Base-by-base conservation (phyloP, 2,888 invertebrate species). In the Marasmarcha lunaedactyla region DNA sequence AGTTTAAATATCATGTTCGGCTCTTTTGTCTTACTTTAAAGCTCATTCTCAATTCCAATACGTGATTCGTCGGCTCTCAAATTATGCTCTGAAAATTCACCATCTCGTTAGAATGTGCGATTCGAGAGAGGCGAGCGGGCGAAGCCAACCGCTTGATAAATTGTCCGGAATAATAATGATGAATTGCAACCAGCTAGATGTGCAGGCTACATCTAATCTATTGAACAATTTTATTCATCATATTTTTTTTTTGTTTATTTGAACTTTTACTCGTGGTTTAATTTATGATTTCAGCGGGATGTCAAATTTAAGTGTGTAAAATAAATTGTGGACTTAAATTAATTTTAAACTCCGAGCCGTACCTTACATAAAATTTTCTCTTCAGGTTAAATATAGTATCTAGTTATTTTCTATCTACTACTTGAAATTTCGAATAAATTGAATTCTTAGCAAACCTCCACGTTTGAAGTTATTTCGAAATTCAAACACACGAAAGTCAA, bases 151-250 rank as follows among this genome's bases (percentile, higher is more conserved):
- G 78, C 78, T 79, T 81, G 83, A 83, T 81, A 83, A 83, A 83
- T 83, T 79, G 83, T 78, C 79, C 77, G 83, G 83, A 83, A 83
- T 83, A 83, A 83, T 81, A 83, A 83, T 83, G 83, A 83, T 83
- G 79, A 79, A 83, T 83, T 81, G 81, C 81, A 78, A 74, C 81
- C 78, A 74, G 68, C 58, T 60, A 63, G 68, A 62, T 68, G 63
- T 65, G 59, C 59, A 66, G 72, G 71, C 70, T 68, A 59, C 63
- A 69, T 68, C 71, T 71, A 74, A 72, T 72, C 71, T 72, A 68
- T 68, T 63, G 59, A 61, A 54, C 59, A 58, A 60, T 67, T 71
- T 63, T 56, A 59, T 57, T 46, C 52, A 49, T 47, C n/a, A n/a
- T n/a, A n/a, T n/a, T n/a, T n/a, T n/a, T 47, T 46, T 51, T 47